These are phyloP conservation scores for Andrena camellia DNA, from an alignment of 2,888 invertebrate species.

Conservation along the genomic window DNA sequence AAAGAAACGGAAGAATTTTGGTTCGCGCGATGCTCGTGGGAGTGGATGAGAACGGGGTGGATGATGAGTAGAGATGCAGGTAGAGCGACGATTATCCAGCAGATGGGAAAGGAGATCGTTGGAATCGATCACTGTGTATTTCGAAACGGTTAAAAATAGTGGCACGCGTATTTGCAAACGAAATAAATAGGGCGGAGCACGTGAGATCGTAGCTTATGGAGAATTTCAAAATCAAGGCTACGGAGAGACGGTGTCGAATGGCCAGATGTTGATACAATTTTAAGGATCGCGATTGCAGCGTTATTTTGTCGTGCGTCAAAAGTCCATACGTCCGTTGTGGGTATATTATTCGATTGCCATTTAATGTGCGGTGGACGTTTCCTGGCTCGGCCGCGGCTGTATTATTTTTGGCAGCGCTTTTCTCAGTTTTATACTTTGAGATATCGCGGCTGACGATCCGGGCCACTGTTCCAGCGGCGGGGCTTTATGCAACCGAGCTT, in stretches of 20 bases:
- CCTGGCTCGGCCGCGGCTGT: background rate
- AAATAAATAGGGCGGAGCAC: slow-evolving; percentile 39
- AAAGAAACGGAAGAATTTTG: background rate
- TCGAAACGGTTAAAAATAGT: slow-evolving; percentile 54
- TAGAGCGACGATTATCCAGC: background rate
- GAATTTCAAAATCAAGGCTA: slow-evolving; percentile 26
- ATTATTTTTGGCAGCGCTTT: slow-evolving; percentile 22
- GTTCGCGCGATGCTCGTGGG: no score
- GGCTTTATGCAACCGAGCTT: background rate
- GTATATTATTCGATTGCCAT: slow-evolving; percentile 12
- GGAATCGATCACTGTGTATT: slow-evolving; percentile 11
- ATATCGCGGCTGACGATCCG: background rate
- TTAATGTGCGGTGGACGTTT: slow-evolving; percentile 4
- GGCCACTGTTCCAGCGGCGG: background rate
- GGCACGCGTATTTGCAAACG: slow-evolving; percentile 20
- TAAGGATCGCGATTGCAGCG: background rate
- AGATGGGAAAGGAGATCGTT: background rate
- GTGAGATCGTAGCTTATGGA: slow-evolving; percentile 8
- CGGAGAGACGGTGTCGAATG: background rate
- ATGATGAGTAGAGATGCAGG: background rate
- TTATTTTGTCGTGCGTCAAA: background rate
- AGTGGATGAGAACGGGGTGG: background rate
- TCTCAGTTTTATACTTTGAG: background rate
- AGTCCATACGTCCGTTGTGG: background rate
- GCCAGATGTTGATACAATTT: background rate